A percentile compares a stretch with the other conserved stretches of the same genome.
These are phyloP conservation scores for Heliconius hewitsoni DNA, from an alignment of 1,140 invertebrate species.

Conservation along the genomic window DNA sequence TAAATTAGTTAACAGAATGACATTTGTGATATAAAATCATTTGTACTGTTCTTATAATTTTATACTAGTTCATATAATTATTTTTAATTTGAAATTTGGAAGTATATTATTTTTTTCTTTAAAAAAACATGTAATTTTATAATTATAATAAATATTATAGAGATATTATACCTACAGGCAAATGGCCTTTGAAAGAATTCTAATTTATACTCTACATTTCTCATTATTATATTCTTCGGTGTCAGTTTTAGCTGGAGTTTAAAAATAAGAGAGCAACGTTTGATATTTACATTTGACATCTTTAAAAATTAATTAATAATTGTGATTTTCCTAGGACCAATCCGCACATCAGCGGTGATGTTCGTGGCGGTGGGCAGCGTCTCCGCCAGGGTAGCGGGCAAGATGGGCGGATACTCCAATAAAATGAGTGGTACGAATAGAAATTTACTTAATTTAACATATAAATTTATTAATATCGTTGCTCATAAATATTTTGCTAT, in stretches of 20 bases:
- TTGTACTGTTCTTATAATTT: neutral
- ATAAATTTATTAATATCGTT: neutral
- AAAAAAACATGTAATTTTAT: too few species aligned
- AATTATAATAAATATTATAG: too few species aligned
- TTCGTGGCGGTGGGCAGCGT: slow-evolving; percentile 65
- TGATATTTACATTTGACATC: neutral
- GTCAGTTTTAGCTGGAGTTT: too few species aligned
- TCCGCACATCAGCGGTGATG: slow-evolving; percentile 57
- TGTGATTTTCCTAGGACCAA: neutral
- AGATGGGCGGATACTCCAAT: slow-evolving; percentile 86
- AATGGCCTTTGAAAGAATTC: too few species aligned
- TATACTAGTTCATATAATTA: neutral
- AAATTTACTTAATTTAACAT: neutral
- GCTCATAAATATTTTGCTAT: too few species aligned
- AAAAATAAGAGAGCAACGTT: neutral
- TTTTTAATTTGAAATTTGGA: neutral
- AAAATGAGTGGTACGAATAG: slow-evolving; percentile 83
- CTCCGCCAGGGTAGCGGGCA: slow-evolving; percentile 86
- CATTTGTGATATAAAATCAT: neutral
- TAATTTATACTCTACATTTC: too few species aligned
- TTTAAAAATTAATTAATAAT: neutral
- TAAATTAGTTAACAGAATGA: neutral
- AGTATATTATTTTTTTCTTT: too few species aligned
- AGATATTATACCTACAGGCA: too few species aligned
- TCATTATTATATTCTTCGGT: too few species aligned